These are phyloP conservation scores for Cyprinodon tularosa DNA, from an alignment of 2,113 vertebrate species.

Conservation along the genomic window DNA sequence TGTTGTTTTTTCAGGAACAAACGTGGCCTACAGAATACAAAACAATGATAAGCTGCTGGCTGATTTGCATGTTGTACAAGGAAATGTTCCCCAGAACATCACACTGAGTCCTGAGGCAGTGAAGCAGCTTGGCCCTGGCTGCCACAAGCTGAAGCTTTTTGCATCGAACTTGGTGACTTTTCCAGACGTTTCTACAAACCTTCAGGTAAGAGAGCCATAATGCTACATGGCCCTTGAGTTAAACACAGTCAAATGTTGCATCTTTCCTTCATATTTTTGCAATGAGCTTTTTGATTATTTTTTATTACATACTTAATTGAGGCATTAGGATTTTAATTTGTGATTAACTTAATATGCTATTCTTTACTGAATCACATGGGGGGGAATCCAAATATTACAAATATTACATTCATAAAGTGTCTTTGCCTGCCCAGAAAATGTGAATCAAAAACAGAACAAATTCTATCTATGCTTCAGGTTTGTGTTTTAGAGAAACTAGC, in stretches of 20 bases:
- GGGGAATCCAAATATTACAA: background rate
- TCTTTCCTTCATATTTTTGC: background rate
- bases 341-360: slow-evolving; percentile 21
- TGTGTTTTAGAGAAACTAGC: slow-evolving; percentile 81
- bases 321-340: slow-evolving; percentile 18
- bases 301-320: slow-evolving; percentile 18
- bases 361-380: background rate
- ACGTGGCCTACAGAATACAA: slow-evolving; percentile 79
- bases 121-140: slow-evolving; percentile 77
- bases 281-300: background rate
- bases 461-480: slow-evolving; percentile 53
- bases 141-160: slow-evolving; percentile 78
- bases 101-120: slow-evolving; percentile 75
- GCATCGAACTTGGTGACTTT: slow-evolving; percentile 67
- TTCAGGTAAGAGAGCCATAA: slow-evolving; percentile 57
- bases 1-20: slow-evolving; percentile 69
- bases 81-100: slow-evolving; percentile 77
- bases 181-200: slow-evolving; percentile 17
- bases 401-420: background rate
- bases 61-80: slow-evolving; percentile 55
- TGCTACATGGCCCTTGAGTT: background rate
- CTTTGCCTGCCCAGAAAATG: background rate
- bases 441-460: background rate
- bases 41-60: slow-evolving; percentile 66
- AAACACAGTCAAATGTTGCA: background rate